Conservation (phyloP, 2,797 vertebrate species). For the Pantherophis vulpinus region DNA sequence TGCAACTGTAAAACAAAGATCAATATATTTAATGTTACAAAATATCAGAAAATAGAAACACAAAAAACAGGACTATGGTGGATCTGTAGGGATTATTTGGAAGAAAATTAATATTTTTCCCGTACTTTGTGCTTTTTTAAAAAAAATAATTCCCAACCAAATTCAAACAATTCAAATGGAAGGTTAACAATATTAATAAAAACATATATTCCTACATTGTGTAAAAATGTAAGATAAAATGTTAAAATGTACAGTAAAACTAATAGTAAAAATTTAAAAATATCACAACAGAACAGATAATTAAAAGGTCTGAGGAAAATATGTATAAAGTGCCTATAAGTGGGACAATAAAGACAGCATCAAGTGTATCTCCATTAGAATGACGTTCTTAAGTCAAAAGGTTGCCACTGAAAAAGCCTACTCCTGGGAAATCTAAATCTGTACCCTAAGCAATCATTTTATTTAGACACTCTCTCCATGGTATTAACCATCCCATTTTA, state of each 20-base stretch:
- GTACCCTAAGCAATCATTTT: neutral
- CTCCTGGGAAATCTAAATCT: neutral
- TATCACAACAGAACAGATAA: neutral
- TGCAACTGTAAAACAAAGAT: constrained; percentile 73
- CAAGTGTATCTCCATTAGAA: neutral
- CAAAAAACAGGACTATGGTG: neutral
- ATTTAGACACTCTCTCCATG: neutral
- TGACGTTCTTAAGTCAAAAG: neutral
- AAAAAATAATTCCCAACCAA: neutral
- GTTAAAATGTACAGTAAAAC: neutral
- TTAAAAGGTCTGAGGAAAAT: neutral
- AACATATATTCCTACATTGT: neutral
- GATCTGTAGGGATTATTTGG: neutral
- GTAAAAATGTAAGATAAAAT: neutral
- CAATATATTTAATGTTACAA: neutral
- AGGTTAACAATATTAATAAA: neutral
- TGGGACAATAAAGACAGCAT: neutral
- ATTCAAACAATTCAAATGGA: neutral
- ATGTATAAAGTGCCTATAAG: neutral
- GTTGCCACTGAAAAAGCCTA: neutral
- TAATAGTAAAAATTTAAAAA: neutral
- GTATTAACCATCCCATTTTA: neutral
- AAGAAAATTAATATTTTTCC: neutral
- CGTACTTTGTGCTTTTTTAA: neutral
- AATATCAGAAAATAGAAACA: neutral